Conservation (phyloP, 2,888 invertebrate genomes). For the Drosophila tanythrix region DNA sequence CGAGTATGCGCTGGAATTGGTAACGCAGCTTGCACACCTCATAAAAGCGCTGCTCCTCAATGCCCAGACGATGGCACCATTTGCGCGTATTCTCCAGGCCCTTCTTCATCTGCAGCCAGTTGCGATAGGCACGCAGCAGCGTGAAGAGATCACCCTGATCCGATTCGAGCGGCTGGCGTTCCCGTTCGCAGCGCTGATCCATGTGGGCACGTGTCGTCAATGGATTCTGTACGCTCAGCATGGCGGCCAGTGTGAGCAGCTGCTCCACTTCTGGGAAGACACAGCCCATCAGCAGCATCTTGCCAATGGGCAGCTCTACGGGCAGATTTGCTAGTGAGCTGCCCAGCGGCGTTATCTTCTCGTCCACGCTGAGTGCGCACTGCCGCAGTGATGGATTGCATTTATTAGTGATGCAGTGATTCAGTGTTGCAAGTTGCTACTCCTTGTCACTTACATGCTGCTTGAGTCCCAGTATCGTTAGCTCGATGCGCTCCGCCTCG, state of each 20-base stretch:
- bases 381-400: conserved; percentile 77
- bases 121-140: conserved; percentile 92
- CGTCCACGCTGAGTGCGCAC: conserved; percentile 92
- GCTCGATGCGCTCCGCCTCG: conserved; percentile 92
- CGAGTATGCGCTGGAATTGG: conserved; percentile 94
- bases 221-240: conserved; percentile 96
- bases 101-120: conserved; percentile 94
- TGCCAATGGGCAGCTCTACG: conserved; percentile 97
- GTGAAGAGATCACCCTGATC: conserved; percentile 98
- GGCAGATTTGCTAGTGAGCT: conserved; percentile 94
- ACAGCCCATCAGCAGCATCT: conserved; percentile 96
- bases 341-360: conserved; percentile 94
- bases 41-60: conserved; percentile 98
- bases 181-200: conserved; percentile 92
- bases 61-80: conserved; percentile 95
- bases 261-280: conserved; percentile 95
- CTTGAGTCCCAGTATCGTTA: conserved; percentile 93
- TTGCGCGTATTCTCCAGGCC: conserved; percentile 86
- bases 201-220: conserved; percentile 95
- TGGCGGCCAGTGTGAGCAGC: conserved; percentile 94
- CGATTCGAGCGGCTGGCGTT: conserved; percentile 93
- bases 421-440: not conserved
- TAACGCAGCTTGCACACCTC: conserved; percentile 96
- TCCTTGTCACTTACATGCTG: conserved; percentile 87
- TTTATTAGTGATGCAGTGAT: not conserved